Percentiles rank a stretch among this genome's conserved stretches.
These are phyloP conservation scores for Otocyon megalotis DNA, from an alignment of 2,113 vertebrate genomes.

Conservation along the genomic window DNA sequence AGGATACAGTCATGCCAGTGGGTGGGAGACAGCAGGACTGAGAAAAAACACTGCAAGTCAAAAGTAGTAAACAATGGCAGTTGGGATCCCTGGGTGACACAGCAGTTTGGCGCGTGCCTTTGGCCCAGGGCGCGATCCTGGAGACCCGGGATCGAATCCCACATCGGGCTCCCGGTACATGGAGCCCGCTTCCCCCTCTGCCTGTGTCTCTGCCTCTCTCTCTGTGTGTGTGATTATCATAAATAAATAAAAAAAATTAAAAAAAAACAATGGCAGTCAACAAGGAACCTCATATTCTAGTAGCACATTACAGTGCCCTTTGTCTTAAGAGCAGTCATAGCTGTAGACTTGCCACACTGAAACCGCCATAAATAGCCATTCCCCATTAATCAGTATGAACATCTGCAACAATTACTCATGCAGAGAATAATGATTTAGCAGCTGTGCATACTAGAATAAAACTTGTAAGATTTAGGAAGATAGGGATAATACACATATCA, in stretches of 20 bases:
- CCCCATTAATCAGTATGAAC: constrained; percentile 66
- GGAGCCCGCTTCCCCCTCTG: too few relatives aligned
- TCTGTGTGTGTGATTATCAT: too few relatives aligned
- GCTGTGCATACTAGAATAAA: constrained; percentile 65
- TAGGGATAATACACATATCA: constrained; percentile 62
- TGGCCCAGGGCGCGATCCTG: too few relatives aligned
- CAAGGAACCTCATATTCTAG: not conserved
- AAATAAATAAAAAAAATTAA: too few relatives aligned
- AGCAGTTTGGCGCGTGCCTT: too few relatives aligned
- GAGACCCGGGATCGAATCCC: too few relatives aligned
- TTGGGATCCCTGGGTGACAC: too few relatives aligned
- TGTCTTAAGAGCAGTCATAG: constrained; percentile 1
- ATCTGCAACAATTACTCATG: constrained; percentile 72
- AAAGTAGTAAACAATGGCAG: not conserved
- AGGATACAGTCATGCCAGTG: not conserved
- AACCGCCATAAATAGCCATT: constrained; percentile 64
- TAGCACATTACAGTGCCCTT: not conserved
- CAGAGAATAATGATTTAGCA: constrained; percentile 71
- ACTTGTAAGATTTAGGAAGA: constrained; percentile 71
- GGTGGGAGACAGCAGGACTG: not conserved
- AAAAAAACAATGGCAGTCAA: not conserved
- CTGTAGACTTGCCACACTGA: constrained; percentile 47
- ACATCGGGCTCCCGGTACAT: too few relatives aligned
- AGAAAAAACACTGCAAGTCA: not conserved
- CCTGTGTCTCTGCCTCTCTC: too few relatives aligned